Percentiles rank a stretch among this genome's conserved stretches.
phyloP scores from a whole-genome alignment of 2,888 invertebrate species.

The Theristus sp. region DNA sequence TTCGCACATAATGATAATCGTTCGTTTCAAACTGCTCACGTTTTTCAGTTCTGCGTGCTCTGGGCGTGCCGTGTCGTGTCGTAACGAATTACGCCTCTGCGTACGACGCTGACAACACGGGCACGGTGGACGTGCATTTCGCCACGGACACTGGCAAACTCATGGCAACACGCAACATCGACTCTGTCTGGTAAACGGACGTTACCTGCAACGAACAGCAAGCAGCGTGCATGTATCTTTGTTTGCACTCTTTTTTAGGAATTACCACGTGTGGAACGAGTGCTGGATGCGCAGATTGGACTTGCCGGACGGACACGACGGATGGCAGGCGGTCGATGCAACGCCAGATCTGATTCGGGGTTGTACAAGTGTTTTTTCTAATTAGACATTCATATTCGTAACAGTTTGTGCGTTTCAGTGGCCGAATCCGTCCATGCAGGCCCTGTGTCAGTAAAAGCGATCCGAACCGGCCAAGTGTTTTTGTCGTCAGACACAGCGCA shows the following conservation, averaged over 20 bases:
- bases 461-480: conserved; percentile 61
- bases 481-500: conserved; percentile 65
- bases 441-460: conserved; percentile 61
- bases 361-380: no score
- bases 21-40: no score
- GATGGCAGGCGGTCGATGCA: conserved; percentile 83
- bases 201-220: no score
- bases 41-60: conserved; percentile 61
- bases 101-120: conserved; percentile 73
- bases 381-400: no score
- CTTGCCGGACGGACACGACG: conserved; percentile 49
- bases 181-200: conserved; percentile 66
- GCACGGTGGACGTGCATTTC: conserved; percentile 67
- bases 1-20: no score
- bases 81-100: conserved; percentile 78
- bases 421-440: no score
- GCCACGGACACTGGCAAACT: conserved; percentile 57
- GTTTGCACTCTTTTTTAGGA: no score
- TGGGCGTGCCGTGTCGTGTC: conserved; percentile 69
- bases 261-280: conserved; percentile 90
- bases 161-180: conserved; percentile 58
- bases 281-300: conserved; percentile 80
- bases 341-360: no score
- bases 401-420: no score
- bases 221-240: no score